These are phyloP conservation scores for Pristionchus fissidentatus DNA, from an alignment of 2,888 invertebrate species.

Conservation along the genomic window DNA sequence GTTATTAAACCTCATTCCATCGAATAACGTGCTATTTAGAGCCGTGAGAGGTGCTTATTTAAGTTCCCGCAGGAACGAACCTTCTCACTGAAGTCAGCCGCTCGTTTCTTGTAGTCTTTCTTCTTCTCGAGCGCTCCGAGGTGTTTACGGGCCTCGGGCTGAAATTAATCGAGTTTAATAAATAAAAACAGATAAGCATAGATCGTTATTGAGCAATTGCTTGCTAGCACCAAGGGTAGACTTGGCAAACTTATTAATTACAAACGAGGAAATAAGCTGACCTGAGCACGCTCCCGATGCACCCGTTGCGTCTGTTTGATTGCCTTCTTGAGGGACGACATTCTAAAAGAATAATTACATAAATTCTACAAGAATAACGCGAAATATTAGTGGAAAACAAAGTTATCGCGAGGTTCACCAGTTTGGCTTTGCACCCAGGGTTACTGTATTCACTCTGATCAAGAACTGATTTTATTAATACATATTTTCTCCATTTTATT, in stretches of 20 bases:
- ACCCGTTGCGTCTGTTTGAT: conserved; percentile 65
- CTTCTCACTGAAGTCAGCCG: conserved; percentile 68
- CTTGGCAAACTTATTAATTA: not conserved
- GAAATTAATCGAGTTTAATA: conserved; percentile 45
- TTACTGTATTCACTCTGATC: conserved; percentile 1
- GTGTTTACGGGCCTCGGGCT: conserved; percentile 64
- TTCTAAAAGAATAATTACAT: conserved; percentile 45
- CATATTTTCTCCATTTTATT: not conserved
- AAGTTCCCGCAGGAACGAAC: not conserved
- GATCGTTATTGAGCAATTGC: not conserved
- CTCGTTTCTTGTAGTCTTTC: conserved; percentile 74
- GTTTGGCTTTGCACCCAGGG: not conserved
- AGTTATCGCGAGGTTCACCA: not conserved
- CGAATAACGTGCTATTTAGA: too few relatives aligned
- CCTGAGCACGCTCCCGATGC: conserved; percentile 68
- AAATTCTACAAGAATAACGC: not conserved
- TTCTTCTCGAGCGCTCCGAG: conserved; percentile 74
- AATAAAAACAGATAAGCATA: not conserved
- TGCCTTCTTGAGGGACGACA: conserved; percentile 67
- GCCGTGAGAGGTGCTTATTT: too few relatives aligned
- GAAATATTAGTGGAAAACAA: not conserved
- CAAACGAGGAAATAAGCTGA: not conserved
- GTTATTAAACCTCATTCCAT: too few relatives aligned
- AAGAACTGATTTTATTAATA: conserved; percentile 9
- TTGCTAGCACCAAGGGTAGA: not conserved